Base-by-base conservation (phyloP, 2,888 invertebrate genomes). In the Dichetophora obliterata region DNA sequence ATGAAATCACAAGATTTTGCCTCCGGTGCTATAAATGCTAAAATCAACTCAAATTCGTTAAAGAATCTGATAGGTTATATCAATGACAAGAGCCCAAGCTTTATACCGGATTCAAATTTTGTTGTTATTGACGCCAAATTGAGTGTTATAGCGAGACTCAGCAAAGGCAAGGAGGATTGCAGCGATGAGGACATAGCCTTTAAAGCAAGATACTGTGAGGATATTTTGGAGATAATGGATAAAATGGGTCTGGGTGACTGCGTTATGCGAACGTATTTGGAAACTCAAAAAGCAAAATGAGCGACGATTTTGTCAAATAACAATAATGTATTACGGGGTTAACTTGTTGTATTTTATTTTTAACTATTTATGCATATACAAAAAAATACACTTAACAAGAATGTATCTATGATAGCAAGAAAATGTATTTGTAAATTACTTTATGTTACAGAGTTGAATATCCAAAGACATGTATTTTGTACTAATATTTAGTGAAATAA, bases 111-210 rank as follows among this genome's bases (percentile, higher is more conserved):
- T 63, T 84, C 84, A 74, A 89, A 88, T 83, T 86, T 88, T 77
- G 85, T 88, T 63, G 85, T 88, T 1, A 85, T 89, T 66, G 88
- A 89, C 76, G 84, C 88, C 52, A 90, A 89, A 81, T 31, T 89
- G 6, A 77, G 85, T 65, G 85, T 88, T 14, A 86, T 89, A 37
- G 82, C 82, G 19, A 86, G 86, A 6, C 80, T 89, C 22, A 78
- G 81, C 5, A 84, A 83, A 77, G 83, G 82, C 1, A 79, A 82
- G 3, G 88, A 86, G 79, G 86, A 84, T 73, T 86, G 87, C 76
- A 86, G 81, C 43, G 84, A 83, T 68, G 85, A 84, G 37, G 82
- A 87, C 71, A 86, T 85, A 27, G 82, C 84, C 19, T 84, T 84
- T 3, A 86, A 85, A 19, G 83, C 82, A 34, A 84, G 85, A 76